phyloP scores from a whole-genome alignment of 1,140 invertebrate genomes.

The Galendromus occidentalis region DNA sequence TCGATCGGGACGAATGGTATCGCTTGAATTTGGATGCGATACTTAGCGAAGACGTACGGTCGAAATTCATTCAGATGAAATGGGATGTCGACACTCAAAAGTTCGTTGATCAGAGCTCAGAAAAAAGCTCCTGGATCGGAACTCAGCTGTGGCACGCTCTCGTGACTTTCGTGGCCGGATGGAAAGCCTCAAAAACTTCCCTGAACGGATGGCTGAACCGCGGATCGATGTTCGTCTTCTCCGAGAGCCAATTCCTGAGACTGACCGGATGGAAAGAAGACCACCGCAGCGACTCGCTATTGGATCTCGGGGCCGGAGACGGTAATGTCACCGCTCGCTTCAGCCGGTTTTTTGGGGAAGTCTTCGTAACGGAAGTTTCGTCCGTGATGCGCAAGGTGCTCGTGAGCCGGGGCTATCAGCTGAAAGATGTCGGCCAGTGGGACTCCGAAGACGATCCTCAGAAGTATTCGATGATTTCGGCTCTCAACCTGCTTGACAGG shows the following conservation, averaged over 20 bases:
- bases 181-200: neutral
- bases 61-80: neutral
- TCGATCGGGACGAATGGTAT: neutral
- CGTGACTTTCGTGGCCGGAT: neutral
- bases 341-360: conserved; percentile 35
- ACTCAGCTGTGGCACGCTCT: conserved; percentile 6
- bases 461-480: conserved; percentile 56
- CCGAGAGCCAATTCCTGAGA: neutral
- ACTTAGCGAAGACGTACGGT: neutral
- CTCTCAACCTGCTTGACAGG: conserved; percentile 71
- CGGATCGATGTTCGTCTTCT: neutral
- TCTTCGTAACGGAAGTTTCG: conserved; percentile 71
- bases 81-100: neutral
- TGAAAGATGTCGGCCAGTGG: conserved; percentile 57
- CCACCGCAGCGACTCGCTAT: neutral
- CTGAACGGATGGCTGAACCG: conserved; percentile 6
- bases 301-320: conserved; percentile 45
- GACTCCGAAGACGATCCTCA: conserved; percentile 25
- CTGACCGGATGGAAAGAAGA: neutral
- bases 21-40: neutral
- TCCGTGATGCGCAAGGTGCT: conserved; percentile 53
- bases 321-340: conserved; percentile 61
- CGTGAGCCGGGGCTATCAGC: conserved; percentile 43
- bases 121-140: neutral
- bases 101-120: neutral